A percentile compares a stretch with the other conserved stretches of the same genome.
Conservation (phyloP, 2,113 vertebrate species). For the Sitta europaea region DNA sequence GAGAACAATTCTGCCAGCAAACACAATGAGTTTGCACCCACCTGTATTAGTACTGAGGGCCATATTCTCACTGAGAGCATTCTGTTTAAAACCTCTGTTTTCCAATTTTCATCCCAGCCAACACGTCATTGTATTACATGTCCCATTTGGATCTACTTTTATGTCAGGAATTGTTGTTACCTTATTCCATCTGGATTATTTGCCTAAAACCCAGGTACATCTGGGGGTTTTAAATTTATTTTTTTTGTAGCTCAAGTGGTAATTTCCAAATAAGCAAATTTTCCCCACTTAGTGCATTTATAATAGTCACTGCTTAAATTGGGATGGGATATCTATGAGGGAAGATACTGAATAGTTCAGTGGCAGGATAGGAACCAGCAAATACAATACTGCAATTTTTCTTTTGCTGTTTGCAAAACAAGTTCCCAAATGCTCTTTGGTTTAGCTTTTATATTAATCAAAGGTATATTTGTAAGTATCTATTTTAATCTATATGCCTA, state of each 20-base stretch:
- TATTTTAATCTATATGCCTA: neutral
- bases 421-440: accelerated
- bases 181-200: neutral
- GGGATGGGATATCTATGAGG: neutral
- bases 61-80: neutral
- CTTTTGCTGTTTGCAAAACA: neutral
- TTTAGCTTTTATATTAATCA: neutral
- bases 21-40: neutral
- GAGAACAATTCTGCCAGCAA: neutral
- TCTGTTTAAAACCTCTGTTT: neutral
- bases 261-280: neutral
- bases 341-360: neutral
- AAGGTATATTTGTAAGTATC: neutral
- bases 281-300: neutral
- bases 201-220: accelerated
- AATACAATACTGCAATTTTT: neutral
- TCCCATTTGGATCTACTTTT: neutral
- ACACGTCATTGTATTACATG: accelerated
- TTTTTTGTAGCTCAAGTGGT: neutral
- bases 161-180: neutral
- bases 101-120: neutral
- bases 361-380: neutral
- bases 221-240: neutral
- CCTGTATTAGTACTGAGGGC: neutral
- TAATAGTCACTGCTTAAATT: neutral